These are phyloP conservation scores for Palythoa grandis DNA, from an alignment of 92 coral and sea anemone genomes.

Conservation along the genomic window DNA sequence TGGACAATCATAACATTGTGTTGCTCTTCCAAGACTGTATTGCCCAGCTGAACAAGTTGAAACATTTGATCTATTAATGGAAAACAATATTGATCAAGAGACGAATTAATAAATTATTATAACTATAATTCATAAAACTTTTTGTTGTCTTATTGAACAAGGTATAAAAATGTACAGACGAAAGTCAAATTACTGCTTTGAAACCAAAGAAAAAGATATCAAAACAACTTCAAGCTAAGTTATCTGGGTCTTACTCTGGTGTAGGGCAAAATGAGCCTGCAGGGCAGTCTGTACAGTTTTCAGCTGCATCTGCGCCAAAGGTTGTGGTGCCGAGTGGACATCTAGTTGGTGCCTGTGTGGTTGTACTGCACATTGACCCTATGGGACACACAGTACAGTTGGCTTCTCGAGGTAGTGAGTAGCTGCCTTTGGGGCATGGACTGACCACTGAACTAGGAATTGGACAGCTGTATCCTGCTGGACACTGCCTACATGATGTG, in stretches of 20 bases:
- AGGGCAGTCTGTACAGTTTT: slow-evolving; percentile 85
- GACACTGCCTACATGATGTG: slow-evolving; percentile 85
- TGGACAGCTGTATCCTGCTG: slow-evolving; percentile 92
- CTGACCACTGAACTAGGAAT: slow-evolving; percentile 68
- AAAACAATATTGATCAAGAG: neutral
- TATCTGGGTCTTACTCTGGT: slow-evolving; percentile 82
- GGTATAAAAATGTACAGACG: too few relatives aligned
- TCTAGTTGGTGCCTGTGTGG: slow-evolving; percentile 74
- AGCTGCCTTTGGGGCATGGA: slow-evolving; percentile 71
- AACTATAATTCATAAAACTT: too few relatives aligned
- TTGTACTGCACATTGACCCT: slow-evolving; percentile 90
- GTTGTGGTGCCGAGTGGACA: slow-evolving; percentile 92
- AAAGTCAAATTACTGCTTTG: neutral
- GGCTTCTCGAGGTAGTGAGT: slow-evolving; percentile 83
- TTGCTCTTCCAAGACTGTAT: slow-evolving; percentile 83
- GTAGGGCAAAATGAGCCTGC: slow-evolving; percentile 80
- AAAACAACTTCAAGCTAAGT: too few relatives aligned
- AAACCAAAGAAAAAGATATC: neutral
- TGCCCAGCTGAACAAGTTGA: slow-evolving; percentile 72
- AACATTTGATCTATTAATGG: slow-evolving; percentile 53
- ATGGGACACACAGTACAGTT: slow-evolving; percentile 92
- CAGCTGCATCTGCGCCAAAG: slow-evolving; percentile 67
- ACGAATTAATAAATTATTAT: too few relatives aligned
- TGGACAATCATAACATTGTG: slow-evolving; percentile 83
- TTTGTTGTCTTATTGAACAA: too few relatives aligned